Evolutionary conservation across 2,888 invertebrate species (phyloP).

Genomic region (Protodeltote pygarga): DNA sequence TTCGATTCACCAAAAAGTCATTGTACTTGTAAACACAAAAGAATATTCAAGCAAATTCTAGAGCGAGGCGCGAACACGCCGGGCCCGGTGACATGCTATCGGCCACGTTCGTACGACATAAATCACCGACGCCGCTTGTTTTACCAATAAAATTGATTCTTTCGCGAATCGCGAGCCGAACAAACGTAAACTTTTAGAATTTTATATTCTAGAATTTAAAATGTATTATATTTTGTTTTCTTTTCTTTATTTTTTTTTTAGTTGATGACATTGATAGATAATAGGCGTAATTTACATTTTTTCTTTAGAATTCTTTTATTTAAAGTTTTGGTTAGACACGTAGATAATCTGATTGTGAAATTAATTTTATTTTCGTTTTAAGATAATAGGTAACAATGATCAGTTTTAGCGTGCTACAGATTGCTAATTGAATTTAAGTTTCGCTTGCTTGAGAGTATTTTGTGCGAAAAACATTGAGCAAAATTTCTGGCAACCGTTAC

Average conservation of each 20-base stretch:
- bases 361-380: slow-evolving; percentile 11
- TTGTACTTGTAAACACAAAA: slow-evolving; percentile 73
- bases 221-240: slow-evolving; percentile 24
- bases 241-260: slow-evolving; percentile 17
- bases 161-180: slow-evolving; percentile 67
- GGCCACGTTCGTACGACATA: slow-evolving; percentile 80
- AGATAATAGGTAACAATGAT: slow-evolving; percentile 4
- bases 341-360: slow-evolving; percentile 10
- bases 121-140: slow-evolving; percentile 82
- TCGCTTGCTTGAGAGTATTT: slow-evolving; percentile 4
- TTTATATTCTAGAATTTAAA: slow-evolving; percentile 49
- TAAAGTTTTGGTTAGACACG: not conserved
- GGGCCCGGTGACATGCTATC: slow-evolving; percentile 79
- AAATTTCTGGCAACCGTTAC: slow-evolving; percentile 31
- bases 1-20: slow-evolving; percentile 53
- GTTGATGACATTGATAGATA: slow-evolving; percentile 36
- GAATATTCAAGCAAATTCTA: slow-evolving; percentile 80
- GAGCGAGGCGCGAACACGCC: slow-evolving; percentile 76
- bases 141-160: slow-evolving; percentile 85
- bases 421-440: slow-evolving; percentile 29
- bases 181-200: slow-evolving; percentile 56
- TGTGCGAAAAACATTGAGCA: slow-evolving; percentile 10
- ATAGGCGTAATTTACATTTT: slow-evolving; percentile 13
- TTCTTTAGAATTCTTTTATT: slow-evolving; percentile 2
- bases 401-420: not conserved